Evolutionary conservation across 2,888 invertebrate genomes (phyloP).

Genomic region (Amphimallon solstitiale): DNA sequence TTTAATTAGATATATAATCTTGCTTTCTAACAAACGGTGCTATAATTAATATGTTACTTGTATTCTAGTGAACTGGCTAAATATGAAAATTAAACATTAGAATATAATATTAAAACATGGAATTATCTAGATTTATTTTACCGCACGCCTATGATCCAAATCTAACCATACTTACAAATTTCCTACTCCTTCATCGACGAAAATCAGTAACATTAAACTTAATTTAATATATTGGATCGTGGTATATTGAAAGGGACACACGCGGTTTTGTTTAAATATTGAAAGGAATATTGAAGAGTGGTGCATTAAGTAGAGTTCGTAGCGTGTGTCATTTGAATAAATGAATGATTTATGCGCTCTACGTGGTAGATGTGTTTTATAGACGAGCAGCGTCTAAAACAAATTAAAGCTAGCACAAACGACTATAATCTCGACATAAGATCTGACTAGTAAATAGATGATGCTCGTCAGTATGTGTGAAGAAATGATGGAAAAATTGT

Average conservation of each 20-base stretch:
- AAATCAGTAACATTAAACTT: conserved; percentile 30
- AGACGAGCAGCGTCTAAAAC: conserved; percentile 31
- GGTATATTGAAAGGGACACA: conserved; percentile 11
- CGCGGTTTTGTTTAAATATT: conserved; percentile 21
- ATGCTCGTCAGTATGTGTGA: neutral
- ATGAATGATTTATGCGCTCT: conserved; percentile 28
- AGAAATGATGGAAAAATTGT: neutral
- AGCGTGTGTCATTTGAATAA: conserved; percentile 26
- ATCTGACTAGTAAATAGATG: conserved; percentile 7
- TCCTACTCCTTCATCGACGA: neutral
- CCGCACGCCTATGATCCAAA: neutral
- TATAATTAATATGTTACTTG: too few species aligned
- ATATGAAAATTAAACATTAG: too few species aligned
- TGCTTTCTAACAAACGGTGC: too few species aligned
- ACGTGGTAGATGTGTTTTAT: conserved; percentile 27
- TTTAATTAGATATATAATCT: too few species aligned
- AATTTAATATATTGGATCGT: conserved; percentile 20
- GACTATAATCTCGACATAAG: conserved; percentile 23
- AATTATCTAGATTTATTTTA: too few species aligned
- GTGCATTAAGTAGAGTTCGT: conserved; percentile 8
- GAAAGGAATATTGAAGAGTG: conserved; percentile 13
- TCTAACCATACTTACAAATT: conserved; percentile 1
- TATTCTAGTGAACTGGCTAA: too few species aligned
- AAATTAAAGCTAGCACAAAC: conserved; percentile 29
- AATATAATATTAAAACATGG: too few species aligned